A percentile compares a stretch with the other conserved stretches of the same genome.
phyloP scores from a whole-genome alignment of 92 coral and sea anemone species.

The Ricordea florida region DNA sequence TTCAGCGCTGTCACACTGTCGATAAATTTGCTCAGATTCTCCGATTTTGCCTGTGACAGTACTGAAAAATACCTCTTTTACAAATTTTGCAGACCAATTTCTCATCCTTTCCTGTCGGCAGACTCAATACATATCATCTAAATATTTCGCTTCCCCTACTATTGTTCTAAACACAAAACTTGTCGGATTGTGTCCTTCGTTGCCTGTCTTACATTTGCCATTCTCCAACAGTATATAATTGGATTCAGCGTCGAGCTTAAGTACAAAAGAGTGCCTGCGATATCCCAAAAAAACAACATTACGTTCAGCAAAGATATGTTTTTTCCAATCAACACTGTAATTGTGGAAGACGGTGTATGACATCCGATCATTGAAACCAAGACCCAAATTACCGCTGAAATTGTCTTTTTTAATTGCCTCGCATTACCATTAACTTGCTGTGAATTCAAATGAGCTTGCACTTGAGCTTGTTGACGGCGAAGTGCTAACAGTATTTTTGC shows the following conservation, averaged over 20 bases:
- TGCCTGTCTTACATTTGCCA: neutral
- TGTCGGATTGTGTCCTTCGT: neutral
- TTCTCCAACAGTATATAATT: constrained; percentile 10
- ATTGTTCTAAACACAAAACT: neutral
- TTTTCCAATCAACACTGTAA: neutral
- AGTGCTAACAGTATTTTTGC: neutral
- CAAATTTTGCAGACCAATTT: too few species aligned
- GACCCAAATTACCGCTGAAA: neutral
- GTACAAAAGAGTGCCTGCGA: neutral
- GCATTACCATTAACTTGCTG: neutral
- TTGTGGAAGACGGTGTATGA: neutral
- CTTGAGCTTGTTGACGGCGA: neutral
- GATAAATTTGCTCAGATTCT: too few species aligned
- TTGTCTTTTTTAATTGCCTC: neutral
- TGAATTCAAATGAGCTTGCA: neutral
- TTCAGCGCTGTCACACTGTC: too few species aligned
- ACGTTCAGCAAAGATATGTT: neutral
- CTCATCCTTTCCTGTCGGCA: too few species aligned
- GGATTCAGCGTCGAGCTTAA: constrained; percentile 1
- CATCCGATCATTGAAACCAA: neutral
- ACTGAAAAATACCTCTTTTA: too few species aligned
- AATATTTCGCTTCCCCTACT: neutral
- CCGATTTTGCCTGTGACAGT: too few species aligned
- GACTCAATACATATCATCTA: too few species aligned
- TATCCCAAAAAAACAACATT: neutral